Base-by-base conservation (phyloP, 2,888 invertebrate species). In the Liposcelis brunnea region DNA sequence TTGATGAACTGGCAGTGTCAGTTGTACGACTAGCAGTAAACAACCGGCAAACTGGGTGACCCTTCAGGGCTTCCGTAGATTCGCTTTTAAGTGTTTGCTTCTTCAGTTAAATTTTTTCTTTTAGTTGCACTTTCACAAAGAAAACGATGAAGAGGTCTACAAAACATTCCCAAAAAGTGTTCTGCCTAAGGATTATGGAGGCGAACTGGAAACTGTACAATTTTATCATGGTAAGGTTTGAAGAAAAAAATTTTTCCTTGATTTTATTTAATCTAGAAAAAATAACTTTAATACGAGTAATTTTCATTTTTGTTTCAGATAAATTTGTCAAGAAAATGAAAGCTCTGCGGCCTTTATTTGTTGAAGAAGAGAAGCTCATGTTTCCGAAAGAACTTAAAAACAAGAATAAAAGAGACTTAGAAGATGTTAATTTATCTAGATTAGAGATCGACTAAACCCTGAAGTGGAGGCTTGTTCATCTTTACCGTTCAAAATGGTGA, bases 121-220 rank as follows among this genome's bases (percentile, higher is more conserved):
- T 33, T 64, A 78, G 77, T 60, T 78, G 33, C 71, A 74, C 59
- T 69, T 76, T 55, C 73, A 76, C 60, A 63, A 66, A 47, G 68
- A 65, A 34, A 68, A 70, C 19, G 65, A 75, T 35, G 59, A 72
- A 47, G 67, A 72, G 32, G 72, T 75, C 54, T 69, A 71, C 55
- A 66, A 71, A 1, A 61, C 66, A 12, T 62, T 77, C 35, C 71
- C 75, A 0, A 67, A 68, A 37, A 66, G 68, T 1, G 68, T 68
- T 40, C 56, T 78, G 1, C 77, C 77, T 0, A 65, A 67, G 1
- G 73, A 77, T 58, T 72, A 68, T 53, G 76, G 75, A 0, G 79
- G 79, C 1, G 66, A 70, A 11, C 60, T 75, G 2, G 46, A 49
- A 15, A 45, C 49, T n/a, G 38, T 49, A 14, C 50, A 46, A 12